Percentiles rank a stretch among this genome's conserved stretches.
Evolutionary conservation across 2,113 vertebrate species (phyloP).

Genomic region (Anhinga anhinga): DNA sequence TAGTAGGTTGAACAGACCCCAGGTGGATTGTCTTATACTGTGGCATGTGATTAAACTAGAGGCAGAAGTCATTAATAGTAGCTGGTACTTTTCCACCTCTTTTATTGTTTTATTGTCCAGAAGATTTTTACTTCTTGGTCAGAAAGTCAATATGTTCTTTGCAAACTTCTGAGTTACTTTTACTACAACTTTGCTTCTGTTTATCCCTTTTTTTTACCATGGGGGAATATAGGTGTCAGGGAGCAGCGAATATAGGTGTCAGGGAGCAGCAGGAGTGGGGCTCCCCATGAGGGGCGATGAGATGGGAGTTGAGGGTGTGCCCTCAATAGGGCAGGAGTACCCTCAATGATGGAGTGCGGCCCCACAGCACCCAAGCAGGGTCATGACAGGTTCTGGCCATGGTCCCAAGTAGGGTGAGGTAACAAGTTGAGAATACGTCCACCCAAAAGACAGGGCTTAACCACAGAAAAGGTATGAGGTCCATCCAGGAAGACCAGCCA

Average conservation of each 20-base stretch:
- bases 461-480: not conserved
- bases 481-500: not conserved
- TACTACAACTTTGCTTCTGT: not conserved
- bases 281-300: accelerated
- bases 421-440: not conserved
- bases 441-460: not conserved
- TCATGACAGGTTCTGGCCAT: not conserved
- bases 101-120: not conserved
- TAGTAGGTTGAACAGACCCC: not conserved
- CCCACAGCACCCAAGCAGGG: not conserved
- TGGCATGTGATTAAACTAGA: not conserved
- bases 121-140: not conserved
- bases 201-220: not conserved
- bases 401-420: not conserved
- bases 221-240: not conserved
- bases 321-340: not conserved
- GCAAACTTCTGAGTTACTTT: not conserved
- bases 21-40: not conserved
- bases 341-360: not conserved
- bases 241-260: not conserved
- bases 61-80: not conserved
- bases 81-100: not conserved
- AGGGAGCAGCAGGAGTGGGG: not conserved
- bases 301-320: not conserved
- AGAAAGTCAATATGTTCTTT: not conserved